Percentiles rank a stretch among this genome's conserved stretches.
phyloP scores from a whole-genome alignment of 2,888 invertebrate species.

The Automeris io region DNA sequence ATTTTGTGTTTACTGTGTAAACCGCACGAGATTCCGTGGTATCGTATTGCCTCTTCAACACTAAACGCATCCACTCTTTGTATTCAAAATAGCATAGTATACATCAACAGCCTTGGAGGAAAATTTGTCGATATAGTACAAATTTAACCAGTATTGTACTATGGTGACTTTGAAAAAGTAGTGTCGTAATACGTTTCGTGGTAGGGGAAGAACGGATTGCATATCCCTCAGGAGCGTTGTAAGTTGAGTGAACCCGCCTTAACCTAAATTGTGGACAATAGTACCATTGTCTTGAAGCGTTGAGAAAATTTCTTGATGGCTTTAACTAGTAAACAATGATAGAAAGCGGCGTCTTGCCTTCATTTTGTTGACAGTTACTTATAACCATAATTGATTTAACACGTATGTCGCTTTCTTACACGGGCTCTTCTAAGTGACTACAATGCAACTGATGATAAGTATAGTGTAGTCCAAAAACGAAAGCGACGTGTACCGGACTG shows the following conservation, averaged over 20 bases:
- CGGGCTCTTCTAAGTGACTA: no score
- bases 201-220: slow-evolving; percentile 42
- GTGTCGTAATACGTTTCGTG: slow-evolving; percentile 12
- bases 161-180: background rate
- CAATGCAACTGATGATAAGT: no score
- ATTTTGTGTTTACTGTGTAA: slow-evolving; percentile 71
- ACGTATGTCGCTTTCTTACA: no score
- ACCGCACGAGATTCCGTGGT: slow-evolving; percentile 65
- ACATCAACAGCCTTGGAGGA: slow-evolving; percentile 22
- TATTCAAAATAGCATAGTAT: slow-evolving; percentile 9
- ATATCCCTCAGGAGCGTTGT: slow-evolving; percentile 60
- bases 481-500: no score
- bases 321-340: slow-evolving; percentile 42
- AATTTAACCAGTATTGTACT: slow-evolving; percentile 30
- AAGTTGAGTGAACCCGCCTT: slow-evolving; percentile 70
- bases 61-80: slow-evolving; percentile 6
- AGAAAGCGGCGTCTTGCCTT: slow-evolving; percentile 14
- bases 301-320: slow-evolving; percentile 48
- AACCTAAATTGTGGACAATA: slow-evolving; percentile 67
- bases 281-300: slow-evolving; percentile 52
- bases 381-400: slow-evolving; percentile 5
- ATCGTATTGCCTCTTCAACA: slow-evolving; percentile 50
- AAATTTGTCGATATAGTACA: background rate
- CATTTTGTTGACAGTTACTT: slow-evolving; percentile 7
- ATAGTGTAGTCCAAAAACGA: no score